These are phyloP conservation scores for Riparia riparia DNA, from an alignment of 2,113 vertebrate genomes.

Conservation along the genomic window DNA sequence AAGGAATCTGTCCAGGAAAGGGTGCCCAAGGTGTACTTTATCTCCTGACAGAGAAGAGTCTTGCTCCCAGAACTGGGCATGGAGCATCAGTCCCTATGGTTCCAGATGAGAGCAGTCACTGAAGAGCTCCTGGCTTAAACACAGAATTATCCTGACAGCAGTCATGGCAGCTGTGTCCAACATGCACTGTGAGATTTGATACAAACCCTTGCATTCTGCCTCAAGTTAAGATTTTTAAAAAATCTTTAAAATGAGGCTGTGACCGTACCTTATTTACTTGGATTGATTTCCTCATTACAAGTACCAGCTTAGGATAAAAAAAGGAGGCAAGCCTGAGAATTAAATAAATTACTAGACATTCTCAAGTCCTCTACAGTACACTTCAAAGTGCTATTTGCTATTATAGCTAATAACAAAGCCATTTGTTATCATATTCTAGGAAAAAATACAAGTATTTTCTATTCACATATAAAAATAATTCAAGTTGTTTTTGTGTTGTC, in stretches of 20 bases:
- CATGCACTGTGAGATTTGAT: accelerated
- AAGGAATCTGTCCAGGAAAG: background rate
- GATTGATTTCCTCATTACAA: background rate
- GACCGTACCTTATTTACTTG: background rate
- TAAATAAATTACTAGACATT: background rate
- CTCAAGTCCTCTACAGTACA: background rate
- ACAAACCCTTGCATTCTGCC: background rate
- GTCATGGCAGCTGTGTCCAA: background rate
- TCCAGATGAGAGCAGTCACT: background rate
- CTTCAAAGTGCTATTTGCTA: background rate
- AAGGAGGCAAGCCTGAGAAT: background rate
- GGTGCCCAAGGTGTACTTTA: accelerated
- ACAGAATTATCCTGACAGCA: background rate
- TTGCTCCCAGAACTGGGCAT: background rate
- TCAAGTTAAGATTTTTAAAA: background rate
- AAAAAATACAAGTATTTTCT: background rate
- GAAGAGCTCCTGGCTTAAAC: background rate
- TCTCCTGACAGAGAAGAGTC: background rate
- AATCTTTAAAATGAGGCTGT: background rate
- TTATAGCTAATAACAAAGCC: background rate
- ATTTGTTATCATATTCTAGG: background rate
- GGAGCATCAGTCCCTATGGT: background rate
- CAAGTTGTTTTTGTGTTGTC: background rate
- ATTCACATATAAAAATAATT: background rate
- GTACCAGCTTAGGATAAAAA: background rate